Evolutionary conservation across 2,113 vertebrate genomes (phyloP).

Genomic region (Micronycteris hirsuta): DNA sequence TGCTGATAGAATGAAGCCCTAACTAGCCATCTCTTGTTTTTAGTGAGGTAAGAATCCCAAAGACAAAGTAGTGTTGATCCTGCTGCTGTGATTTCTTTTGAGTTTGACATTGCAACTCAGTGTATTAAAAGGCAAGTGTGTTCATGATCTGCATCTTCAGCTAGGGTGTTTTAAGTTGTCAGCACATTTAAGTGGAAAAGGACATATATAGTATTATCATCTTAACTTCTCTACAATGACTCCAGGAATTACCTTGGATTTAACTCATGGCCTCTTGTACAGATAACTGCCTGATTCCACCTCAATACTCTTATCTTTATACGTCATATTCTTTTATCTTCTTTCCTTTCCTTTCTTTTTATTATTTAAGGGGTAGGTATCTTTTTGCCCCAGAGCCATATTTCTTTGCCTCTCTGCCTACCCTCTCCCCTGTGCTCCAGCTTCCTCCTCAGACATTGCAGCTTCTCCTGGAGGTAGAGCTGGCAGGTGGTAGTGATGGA

Average conservation of each 20-base stretch:
- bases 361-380: neutral
- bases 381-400: neutral
- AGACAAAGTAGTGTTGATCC: neutral
- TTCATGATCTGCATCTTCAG: slow-evolving; percentile 33
- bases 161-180: neutral
- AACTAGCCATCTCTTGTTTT: neutral
- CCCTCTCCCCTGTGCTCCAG: neutral
- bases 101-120: slow-evolving; percentile 1
- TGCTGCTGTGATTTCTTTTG: slow-evolving; percentile 7
- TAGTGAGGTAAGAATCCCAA: neutral
- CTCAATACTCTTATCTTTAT: neutral
- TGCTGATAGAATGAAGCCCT: neutral
- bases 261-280: neutral
- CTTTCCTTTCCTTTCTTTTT: neutral
- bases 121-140: neutral
- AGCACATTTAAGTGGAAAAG: neutral
- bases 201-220: neutral
- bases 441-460: neutral
- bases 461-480: slow-evolving; percentile 6
- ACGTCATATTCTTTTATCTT: neutral
- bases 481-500: slow-evolving; percentile 48
- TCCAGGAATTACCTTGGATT: neutral
- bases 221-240: neutral
- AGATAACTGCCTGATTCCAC: neutral
- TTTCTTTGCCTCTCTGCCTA: neutral